These are phyloP conservation scores for Protonemura montana DNA, from an alignment of 2,888 invertebrate genomes.

Conservation along the genomic window DNA sequence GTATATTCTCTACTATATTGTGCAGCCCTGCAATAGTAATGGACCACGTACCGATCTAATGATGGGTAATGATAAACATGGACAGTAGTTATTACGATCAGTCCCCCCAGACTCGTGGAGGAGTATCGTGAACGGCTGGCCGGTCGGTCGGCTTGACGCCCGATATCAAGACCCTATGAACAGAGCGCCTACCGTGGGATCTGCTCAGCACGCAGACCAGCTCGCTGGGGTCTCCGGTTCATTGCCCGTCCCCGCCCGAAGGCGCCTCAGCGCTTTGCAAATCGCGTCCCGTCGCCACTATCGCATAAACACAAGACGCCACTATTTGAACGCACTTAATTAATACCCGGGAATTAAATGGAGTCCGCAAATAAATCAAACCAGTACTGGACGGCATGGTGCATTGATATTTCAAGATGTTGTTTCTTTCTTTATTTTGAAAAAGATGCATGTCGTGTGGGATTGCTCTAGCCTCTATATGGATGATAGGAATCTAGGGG, in stretches of 20 bases:
- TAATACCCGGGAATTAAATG: conserved; percentile 5
- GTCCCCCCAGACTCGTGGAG: background rate
- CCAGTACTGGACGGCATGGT: background rate
- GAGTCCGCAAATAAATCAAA: conserved; percentile 3
- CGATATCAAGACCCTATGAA: background rate
- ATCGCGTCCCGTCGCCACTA: background rate
- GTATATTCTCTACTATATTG: background rate
- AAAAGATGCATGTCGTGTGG: background rate
- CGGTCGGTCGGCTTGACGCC: background rate
- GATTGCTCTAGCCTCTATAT: background rate
- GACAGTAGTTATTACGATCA: conserved; percentile 19
- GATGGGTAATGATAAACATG: conserved; percentile 40
- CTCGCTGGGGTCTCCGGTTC: conserved; percentile 16
- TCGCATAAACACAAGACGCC: background rate
- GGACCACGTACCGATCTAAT: conserved; percentile 39
- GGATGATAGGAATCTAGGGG: background rate
- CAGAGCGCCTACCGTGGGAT: conserved; percentile 27
- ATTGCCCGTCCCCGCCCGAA: conserved; percentile 21
- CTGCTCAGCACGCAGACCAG: background rate
- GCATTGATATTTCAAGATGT: background rate
- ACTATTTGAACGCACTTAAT: conserved; percentile 1
- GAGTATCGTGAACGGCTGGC: background rate
- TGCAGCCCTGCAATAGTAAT: background rate
- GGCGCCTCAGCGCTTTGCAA: background rate
- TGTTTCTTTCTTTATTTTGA: background rate